These are phyloP conservation scores for Ornithorhynchus anatinus DNA, from an alignment of 2,113 vertebrate genomes.

Conservation along the genomic window DNA sequence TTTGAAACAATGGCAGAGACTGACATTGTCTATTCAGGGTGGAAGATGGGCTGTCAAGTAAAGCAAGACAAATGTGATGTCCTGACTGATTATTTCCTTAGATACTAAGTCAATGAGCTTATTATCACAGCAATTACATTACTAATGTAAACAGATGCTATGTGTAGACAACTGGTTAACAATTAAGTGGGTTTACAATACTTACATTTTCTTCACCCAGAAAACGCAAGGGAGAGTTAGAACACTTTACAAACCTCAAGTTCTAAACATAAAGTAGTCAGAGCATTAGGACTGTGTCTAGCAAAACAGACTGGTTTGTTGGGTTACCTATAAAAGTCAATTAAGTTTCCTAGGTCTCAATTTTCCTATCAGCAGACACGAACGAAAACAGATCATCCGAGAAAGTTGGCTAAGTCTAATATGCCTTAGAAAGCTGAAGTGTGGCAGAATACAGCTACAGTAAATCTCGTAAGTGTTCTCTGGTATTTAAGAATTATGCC, in stretches of 20 bases:
- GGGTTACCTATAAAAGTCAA: too few relatives aligned
- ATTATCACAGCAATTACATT: slow-evolving; percentile 91
- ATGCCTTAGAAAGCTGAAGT: too few relatives aligned
- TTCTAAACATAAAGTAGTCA: rapidly evolving
- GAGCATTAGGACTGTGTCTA: too few relatives aligned
- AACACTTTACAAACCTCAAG: slow-evolving; percentile 6
- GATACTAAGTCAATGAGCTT: slow-evolving; percentile 90
- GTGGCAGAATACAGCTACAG: too few relatives aligned
- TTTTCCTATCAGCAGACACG: too few relatives aligned
- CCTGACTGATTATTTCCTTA: slow-evolving; percentile 90
- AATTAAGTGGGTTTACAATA: slow-evolving; percentile 43
- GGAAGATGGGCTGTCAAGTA: slow-evolving; percentile 83
- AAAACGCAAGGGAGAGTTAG: background rate
- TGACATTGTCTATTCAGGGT: slow-evolving; percentile 80
- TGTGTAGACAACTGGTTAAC: slow-evolving; percentile 79
- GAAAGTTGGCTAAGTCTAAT: too few relatives aligned
- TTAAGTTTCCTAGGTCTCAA: too few relatives aligned
- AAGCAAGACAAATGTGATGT: slow-evolving; percentile 90
- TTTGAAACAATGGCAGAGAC: slow-evolving; percentile 77
- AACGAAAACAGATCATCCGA: too few relatives aligned
- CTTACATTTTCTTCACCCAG: background rate
- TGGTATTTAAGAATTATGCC: too few relatives aligned
- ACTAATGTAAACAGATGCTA: slow-evolving; percentile 92
- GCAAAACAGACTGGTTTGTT: too few relatives aligned
- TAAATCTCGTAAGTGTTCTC: too few relatives aligned